Evolutionary conservation across 2,113 vertebrate genomes (phyloP), one percentile per base, ranked within the genome.

Genomic region (Zonotrichia leucophrys): DNA sequence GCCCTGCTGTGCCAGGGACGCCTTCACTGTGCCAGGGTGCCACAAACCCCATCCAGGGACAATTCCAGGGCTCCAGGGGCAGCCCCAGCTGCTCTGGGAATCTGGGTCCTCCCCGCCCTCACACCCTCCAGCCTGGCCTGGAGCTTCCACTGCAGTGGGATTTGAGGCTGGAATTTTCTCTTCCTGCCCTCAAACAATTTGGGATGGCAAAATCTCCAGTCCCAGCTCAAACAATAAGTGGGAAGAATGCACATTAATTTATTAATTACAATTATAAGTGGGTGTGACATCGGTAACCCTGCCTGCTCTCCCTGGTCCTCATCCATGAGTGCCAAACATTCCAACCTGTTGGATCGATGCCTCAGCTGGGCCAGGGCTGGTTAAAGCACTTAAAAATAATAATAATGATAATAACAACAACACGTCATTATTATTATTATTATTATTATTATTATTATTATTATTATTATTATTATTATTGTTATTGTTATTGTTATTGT

Each of bases 191-290:
- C n/a, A 5, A 44, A 14, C 14, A n/a, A 3, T 9, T 1, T 7
- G 6, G 11, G 49, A 11, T n/a, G n/a, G 4, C 0, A 3, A 1
- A 10, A 4, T 19, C 12, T 33, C 3, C 22, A 41, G 22, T 27
- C 9, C 25, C 62, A 79, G 47, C 67, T 53, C 35, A 25, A 58
- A 53, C 31, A 30, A 4, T 24, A 16, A 14, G 15, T 5, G 9
- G 41, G 28, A 47, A 7, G 52, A 30, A 17, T 9, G 1, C n/a
- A 9, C 3, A 35, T 47, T 9, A 6, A n/a, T 39, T 41, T 3
- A 10, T 28, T 62, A 35, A n/a, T 56, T 20, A 2, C 41, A 0
- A 2, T 0, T 3, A 1, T 5, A 4, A 50, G 12, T 5, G 10
- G 31, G 3, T 20, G 2, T n/a, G 47, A 15, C 12, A 49, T 67